phyloP scores from a whole-genome alignment of 2,888 invertebrate species.

The Sarcophaga rosellei region DNA sequence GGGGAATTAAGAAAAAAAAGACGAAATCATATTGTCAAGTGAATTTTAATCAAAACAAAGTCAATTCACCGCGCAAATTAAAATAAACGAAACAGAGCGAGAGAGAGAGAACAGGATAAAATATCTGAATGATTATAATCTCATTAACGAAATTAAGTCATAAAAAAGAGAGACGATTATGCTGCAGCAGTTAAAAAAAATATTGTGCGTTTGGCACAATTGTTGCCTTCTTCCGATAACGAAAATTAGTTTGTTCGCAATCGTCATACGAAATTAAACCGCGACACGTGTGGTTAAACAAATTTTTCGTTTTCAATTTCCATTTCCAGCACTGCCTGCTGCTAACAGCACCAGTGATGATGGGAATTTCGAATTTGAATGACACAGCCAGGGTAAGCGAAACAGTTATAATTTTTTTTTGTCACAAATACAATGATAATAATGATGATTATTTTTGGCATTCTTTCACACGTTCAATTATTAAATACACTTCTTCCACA shows the following conservation, averaged over 20 bases:
- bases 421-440: constrained; percentile 35
- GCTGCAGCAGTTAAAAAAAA: constrained; percentile 56
- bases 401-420: constrained; percentile 41
- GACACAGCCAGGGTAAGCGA: not conserved
- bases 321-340: not conserved
- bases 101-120: not conserved
- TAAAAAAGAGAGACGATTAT: constrained; percentile 51
- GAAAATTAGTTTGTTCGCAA: constrained; percentile 62
- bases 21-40: constrained; percentile 25
- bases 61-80: constrained; percentile 23
- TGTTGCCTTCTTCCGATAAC: constrained; percentile 61
- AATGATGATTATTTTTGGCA: constrained; percentile 47
- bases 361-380: constrained; percentile 37
- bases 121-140: constrained; percentile 57
- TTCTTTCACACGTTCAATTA: constrained; percentile 26
- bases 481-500: too few species aligned
- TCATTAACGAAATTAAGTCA: constrained; percentile 63
- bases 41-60: constrained; percentile 53
- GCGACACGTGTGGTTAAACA: constrained; percentile 72
- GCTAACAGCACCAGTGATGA: constrained; percentile 32
- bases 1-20: not conserved
- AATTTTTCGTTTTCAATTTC: constrained; percentile 52
- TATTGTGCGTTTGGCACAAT: constrained; percentile 47
- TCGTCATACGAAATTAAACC: constrained; percentile 71
- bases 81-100: not conserved